Evolutionary conservation across 2,113 vertebrate species (phyloP).

Genomic region (Chloebia gouldiae): DNA sequence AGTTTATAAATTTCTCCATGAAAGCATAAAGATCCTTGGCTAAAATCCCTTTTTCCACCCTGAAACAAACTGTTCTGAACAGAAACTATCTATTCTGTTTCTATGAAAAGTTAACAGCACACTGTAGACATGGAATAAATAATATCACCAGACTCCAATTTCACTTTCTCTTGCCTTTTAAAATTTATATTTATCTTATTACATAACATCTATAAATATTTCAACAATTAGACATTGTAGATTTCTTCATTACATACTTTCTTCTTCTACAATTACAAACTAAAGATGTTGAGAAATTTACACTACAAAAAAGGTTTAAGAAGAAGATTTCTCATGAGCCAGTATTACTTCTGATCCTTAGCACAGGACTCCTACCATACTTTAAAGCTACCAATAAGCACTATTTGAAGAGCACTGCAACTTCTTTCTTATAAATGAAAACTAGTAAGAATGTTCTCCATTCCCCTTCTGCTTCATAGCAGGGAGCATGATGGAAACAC

Average conservation of each 20-base stretch:
- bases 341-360: neutral
- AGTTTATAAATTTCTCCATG: slow-evolving; percentile 26
- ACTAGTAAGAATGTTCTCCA: neutral
- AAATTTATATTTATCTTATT: neutral
- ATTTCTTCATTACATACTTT: neutral
- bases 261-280: neutral
- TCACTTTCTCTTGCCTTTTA: neutral
- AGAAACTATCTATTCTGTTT: slow-evolving; percentile 29
- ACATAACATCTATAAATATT: neutral
- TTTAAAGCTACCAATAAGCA: neutral
- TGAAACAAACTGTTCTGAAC: slow-evolving; percentile 56
- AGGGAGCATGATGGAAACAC: neutral
- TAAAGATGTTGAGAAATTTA: neutral
- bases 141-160: neutral
- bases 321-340: neutral
- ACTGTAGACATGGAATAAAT: slow-evolving; percentile 1
- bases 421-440: neutral
- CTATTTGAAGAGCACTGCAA: neutral
- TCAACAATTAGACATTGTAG: neutral
- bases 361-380: rapidly evolving
- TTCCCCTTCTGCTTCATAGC: neutral
- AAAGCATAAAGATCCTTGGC: slow-evolving; percentile 45
- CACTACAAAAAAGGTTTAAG: neutral
- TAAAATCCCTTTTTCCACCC: slow-evolving; percentile 19
- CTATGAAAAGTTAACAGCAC: slow-evolving; percentile 14